Base-by-base conservation (phyloP, 2,888 invertebrate species). In the Suillia variegata region DNA sequence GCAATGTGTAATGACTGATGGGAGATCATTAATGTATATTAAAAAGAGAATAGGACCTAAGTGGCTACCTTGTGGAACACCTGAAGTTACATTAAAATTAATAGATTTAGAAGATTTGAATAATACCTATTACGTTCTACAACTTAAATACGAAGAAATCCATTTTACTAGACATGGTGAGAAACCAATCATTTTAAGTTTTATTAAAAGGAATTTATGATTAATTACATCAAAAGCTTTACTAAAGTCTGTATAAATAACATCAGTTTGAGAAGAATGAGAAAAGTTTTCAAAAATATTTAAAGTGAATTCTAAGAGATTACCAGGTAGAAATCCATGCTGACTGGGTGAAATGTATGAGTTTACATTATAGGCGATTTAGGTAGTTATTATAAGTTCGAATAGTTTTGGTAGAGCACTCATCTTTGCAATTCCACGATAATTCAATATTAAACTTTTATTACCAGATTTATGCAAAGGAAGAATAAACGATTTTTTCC, bases 161-260 rank as follows among this genome's bases (percentile, higher is more conserved):
- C 38, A 53, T 13, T 34, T 12, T 20, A 53, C 1, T 13, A 53
- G 18, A 33, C 3, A 13, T 18, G 18, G 6, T 20, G 53, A 17
- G 21, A 53, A 53, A 18, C 38, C 53, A 17, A 38, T 15, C 20
- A 34, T 6, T 18, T 17, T 13, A 18, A 53, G 12, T n/a, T 53
- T 38, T 5, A 34, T 2, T 4, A 34, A 15, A 2, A 53, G 22
- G 1, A 53, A 20, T 4, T 34, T 34, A 18, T 34, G 34, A 53
- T 53, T 33, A 2, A 53, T 38, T 18, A 20, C n/a, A n/a, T 26
- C 31, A 17, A 50, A 50, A 22, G 50, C 50, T n/a, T 50, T 50
- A 24, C 50, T 50, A 24, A 50, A 50, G 24, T 24, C 22, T 2
- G 22, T 50, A 2, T 50, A 50, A 6, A 50, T 50, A 24, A 50